Base-by-base conservation (phyloP, 2,797 vertebrate genomes). In the Brachyalestes nurse region DNA sequence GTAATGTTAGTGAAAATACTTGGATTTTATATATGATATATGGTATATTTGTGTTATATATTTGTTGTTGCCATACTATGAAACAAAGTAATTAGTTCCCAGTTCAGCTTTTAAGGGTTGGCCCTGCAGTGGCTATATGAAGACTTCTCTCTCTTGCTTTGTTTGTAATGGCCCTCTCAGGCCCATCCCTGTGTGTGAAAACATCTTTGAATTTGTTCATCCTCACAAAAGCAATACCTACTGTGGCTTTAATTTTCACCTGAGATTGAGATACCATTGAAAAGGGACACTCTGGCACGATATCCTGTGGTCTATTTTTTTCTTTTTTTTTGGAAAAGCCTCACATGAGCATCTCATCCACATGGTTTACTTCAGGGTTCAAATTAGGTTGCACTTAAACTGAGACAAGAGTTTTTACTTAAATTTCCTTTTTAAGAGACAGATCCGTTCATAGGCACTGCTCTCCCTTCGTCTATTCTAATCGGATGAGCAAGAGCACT, bases 401-500 rank as follows among this genome's bases (percentile, higher is more conserved):
- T 61, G 62, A 69, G 55, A 61, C 64, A 53, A 19, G 40, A 75
- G 64, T 75, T 57, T 81, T 70, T 34, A 64, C 72, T 42, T 67
- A 81, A 81, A 57, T 45, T 66, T 80, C 38, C 70, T 72, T 13
- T 76, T 71, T n/a, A 38, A 34, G 57, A 81, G 45, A 57, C 67
- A 72, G 67, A 82, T 72, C 66, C 80, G 57, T 34, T 38, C 23
- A 62, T 28, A 72, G 14, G 28, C 73, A 6, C 7, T 3, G 23
- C 75, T 72, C 66, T 64, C 25, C 34, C 4, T 5, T n/a, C 34
- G 34, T 25, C 38, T 13, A 23, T 73, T 67, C 61, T 38, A 61
- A 69, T 60, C 28, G 19, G 76, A 74, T 61, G 71, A 69, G 81
- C 53, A 69, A 47, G 76, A 77, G 25, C 25, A 70, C 51, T 73